Base-by-base conservation (phyloP, 2,888 invertebrate species). In the Eristalis intricaria region DNA sequence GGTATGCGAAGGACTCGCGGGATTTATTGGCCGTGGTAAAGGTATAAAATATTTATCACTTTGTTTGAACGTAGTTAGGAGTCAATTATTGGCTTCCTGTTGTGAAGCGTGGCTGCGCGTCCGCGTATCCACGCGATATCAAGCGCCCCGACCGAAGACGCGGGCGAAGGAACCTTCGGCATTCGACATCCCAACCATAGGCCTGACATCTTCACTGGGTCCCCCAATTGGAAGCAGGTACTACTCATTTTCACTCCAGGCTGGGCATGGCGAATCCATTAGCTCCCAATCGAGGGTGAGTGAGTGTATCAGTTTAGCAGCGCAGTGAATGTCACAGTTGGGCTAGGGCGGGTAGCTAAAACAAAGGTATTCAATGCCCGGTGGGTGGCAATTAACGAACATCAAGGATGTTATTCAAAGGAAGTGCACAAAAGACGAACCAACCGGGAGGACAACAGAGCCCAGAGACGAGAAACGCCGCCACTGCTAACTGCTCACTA, bases 301-400 rank as follows among this genome's bases (percentile, higher is more conserved):
- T 78, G 50, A 38, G 38, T 38, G 38, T 38, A 11, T 13, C 38
- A 11, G 38, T 38, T 11, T 13, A 11, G 11, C 38, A 38, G 38
- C 2, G 38, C 8, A 26, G 8, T 38, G 13, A 38, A 13, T 38
- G 38, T 13, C 38, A 13, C 38, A 38, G 38, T 38, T 38, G 38
- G 11, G 38, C 61, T 65, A 65, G 64, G 23, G 38, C 73, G 5
- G 43, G 75, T 29, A 63, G 13, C 50, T 11, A 13, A 50, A 56
- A 70, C 74, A 83, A 79, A 75, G 66, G 64, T 73, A 74, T 73
- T 61, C 60, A 86, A 75, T 79, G 86, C 78, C 86, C 83, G 13
- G 43, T 86, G 86, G 86, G 86, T 86, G 86, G 86, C 78, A 86
- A 86, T 86, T 86, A 86, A 83, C 83, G 66, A 82, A 86, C 66